Evolutionary conservation across 2,888 invertebrate genomes (phyloP), one percentile per base, ranked within the genome.

Genomic region (Caenorhabditis sp.): DNA sequence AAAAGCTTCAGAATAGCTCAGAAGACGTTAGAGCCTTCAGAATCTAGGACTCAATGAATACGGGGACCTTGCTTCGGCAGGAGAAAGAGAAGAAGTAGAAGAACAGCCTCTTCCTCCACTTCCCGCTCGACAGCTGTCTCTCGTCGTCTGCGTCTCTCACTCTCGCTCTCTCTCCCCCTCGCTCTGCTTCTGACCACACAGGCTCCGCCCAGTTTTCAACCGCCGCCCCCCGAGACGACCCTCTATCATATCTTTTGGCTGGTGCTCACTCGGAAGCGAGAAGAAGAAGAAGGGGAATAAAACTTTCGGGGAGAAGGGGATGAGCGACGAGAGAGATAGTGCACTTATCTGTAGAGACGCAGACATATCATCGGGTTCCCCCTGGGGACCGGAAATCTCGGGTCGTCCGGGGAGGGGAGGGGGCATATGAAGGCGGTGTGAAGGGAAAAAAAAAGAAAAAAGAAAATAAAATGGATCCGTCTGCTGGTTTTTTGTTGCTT

Each of bases 221-320:
- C 13, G 50, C n/a, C n/a, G n/a, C 65, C 67, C 64, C 44, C 64
- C n/a, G n/a, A n/a, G n/a, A n/a, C n/a, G 35, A 37, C 58, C n/a
- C 53, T 78, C 70, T 70, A 70, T 70, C 78, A 65, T 69, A 70
- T 78, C 62, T 70, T 5, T 32, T 22, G 28, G 4, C 5, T 32
- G 32, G 32, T n/a, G n/a, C n/a, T n/a, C 32, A 32, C 5, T 32
- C 32, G 32, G n/a, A 9, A 26, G 24, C 28, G 53, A n/a, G n/a
- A n/a, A n/a, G n/a, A 47, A 47, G 24, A 35, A 78, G 32, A 35
- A 44, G n/a, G n/a, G n/a, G n/a, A n/a, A n/a, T n/a, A n/a, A n/a
- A n/a, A n/a, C n/a, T n/a, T n/a, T n/a, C n/a, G n/a, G n/a, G n/a
- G n/a, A n/a, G n/a, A n/a, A n/a, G n/a, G n/a, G n/a, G n/a, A n/a